Evolutionary conservation across 2,888 invertebrate genomes (phyloP).

Genomic region (Rhamnusium bicolor): DNA sequence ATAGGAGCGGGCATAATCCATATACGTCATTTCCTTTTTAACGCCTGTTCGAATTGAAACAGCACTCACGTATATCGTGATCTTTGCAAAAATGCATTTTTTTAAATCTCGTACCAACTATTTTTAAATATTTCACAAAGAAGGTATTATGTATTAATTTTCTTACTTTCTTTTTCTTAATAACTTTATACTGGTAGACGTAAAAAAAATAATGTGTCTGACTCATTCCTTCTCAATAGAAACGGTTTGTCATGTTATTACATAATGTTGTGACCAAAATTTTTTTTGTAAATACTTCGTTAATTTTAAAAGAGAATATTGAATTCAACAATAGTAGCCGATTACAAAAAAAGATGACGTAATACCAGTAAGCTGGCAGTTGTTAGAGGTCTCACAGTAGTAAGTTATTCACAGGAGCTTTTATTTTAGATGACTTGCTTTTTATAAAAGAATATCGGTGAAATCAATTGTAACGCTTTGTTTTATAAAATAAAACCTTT

Average conservation of each 20-base stretch:
- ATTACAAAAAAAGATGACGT: constrained; percentile 49
- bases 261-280: neutral
- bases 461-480: constrained; percentile 49
- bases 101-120: no score
- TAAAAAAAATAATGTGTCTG: no score
- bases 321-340: neutral
- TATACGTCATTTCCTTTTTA: no score
- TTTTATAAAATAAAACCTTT: constrained; percentile 33
- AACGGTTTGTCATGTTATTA: neutral
- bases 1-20: no score
- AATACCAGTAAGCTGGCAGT: constrained; percentile 44
- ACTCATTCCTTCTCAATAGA: no score
- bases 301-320: neutral
- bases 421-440: constrained; percentile 60
- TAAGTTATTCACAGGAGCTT: constrained; percentile 44
- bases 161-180: no score
- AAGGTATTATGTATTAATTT: no score
- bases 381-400: constrained; percentile 48
- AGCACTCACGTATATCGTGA: no score
- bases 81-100: no score
- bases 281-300: neutral
- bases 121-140: no score
- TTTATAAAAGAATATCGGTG: constrained; percentile 48
- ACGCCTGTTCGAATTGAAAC: no score
- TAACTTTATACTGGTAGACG: no score